A percentile compares a stretch with the other conserved stretches of the same genome.
Evolutionary conservation across 2,113 vertebrate species (phyloP).

Genomic region (Ophthalmolycus amberensis): DNA sequence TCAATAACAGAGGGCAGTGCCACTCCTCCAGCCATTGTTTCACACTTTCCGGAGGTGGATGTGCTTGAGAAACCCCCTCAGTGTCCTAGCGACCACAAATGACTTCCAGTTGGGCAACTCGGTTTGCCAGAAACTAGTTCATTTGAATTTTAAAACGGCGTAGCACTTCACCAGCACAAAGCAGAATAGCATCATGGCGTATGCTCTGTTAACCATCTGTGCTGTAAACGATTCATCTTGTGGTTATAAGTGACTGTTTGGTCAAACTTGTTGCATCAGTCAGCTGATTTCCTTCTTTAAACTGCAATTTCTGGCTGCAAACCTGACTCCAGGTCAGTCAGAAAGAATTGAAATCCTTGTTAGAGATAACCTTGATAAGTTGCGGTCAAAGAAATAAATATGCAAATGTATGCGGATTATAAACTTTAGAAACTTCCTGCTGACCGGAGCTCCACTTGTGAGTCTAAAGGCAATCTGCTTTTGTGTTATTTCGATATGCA

Average conservation of each 20-base stretch:
- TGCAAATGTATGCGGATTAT: not conserved
- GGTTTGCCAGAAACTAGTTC: not conserved
- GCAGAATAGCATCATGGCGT: not conserved
- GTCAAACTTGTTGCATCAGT: not conserved
- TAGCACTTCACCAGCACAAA: not conserved
- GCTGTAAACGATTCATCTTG: not conserved
- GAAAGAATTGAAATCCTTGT: not conserved
- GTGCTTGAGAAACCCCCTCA: conserved; percentile 33
- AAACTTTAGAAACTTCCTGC: not conserved
- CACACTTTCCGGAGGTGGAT: conserved; percentile 53
- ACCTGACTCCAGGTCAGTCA: not conserved
- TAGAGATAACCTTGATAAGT: not conserved
- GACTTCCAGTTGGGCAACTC: not conserved
- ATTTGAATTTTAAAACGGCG: not conserved
- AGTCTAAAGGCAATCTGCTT: not conserved
- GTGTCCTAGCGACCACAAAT: conserved; percentile 20
- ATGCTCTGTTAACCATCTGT: not conserved
- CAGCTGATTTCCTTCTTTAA: not conserved
- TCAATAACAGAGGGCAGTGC: conserved; percentile 23
- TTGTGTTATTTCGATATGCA: not conserved
- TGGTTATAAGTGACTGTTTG: not conserved
- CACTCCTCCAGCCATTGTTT: conserved; percentile 73
- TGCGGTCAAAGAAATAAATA: not conserved
- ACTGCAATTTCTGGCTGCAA: not conserved
- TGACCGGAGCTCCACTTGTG: not conserved